Base-by-base conservation (phyloP, 2,888 invertebrate species). In the Linnaemya tessellans region DNA sequence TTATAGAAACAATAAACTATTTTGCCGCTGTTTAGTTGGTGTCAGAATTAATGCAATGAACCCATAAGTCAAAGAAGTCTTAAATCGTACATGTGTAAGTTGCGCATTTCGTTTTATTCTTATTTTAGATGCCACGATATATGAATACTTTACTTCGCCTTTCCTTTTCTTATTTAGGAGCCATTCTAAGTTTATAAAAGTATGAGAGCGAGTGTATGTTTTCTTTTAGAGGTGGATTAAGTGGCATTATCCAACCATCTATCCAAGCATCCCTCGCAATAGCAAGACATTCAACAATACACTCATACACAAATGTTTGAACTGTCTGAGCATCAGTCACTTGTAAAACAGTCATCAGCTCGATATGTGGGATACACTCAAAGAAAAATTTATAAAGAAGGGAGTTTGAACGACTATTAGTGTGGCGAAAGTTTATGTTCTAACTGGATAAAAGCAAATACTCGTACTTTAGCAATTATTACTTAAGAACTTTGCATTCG, bases 61-160 rank as follows among this genome's bases (percentile, higher is more conserved):
- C 91, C 89, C 90, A 91, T 90, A 90, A 90, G 91, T 90, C 90
- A 90, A 91, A 91, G 71, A 70, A 51, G 78, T 74, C 79, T 85
- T 89, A 87, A 90, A 79, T 77, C 20, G 74, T 73, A 81, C 78
- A 81, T 75, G 56, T 79, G 70, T 71, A 58, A 65, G 51, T 65
- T 67, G 46, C 62, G 13, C 51, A 68, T 68, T 80, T 68, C 51
- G 49, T 74, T 62, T 62, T 18, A 56, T 82, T 79, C 71, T 79
- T 75, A 80, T 85, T 85, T 71, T 79, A 80, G 79, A 75, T 82
- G 78, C 41, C 74, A 74, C 74, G 58, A 58, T 51, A 78, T 62
- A 54, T 65, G 60, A 41, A 30, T 51, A 58, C 67, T 30, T 78
- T 68, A 10, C 35, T 65, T 54, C 3, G 43, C 64, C 67, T 68